Conservation (phyloP, 2,113 vertebrate genomes). For the Trachemys scripta region DNA sequence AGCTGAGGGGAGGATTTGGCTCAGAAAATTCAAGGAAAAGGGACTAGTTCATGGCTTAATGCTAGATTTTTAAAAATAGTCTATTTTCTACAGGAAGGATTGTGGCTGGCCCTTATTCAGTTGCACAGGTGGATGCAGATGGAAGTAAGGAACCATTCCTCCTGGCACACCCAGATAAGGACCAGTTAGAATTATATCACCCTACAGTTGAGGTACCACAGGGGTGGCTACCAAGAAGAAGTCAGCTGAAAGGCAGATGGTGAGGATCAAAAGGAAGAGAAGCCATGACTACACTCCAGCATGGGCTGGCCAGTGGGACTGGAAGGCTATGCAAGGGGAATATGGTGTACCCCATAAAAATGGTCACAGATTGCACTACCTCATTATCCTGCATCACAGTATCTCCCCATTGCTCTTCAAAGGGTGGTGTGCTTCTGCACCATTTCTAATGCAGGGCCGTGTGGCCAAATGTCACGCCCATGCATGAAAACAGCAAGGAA, state of each 20-base stretch:
- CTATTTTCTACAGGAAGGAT: background rate
- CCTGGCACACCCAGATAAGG: background rate
- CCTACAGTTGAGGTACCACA: background rate
- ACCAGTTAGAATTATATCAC: background rate
- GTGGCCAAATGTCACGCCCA: background rate
- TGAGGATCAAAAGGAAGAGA: background rate
- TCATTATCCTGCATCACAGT: background rate
- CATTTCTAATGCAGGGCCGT: background rate
- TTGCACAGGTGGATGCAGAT: too few relatives aligned
- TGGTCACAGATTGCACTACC: background rate
- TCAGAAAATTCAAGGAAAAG: background rate
- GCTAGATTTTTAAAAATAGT: background rate
- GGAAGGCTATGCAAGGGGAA: background rate
- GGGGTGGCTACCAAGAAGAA: background rate
- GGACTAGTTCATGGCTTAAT: background rate
- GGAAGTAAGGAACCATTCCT: background rate
- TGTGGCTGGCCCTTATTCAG: background rate
- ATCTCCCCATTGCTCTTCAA: background rate
- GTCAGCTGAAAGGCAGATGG: background rate
- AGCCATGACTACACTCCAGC: background rate
- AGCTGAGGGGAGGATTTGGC: background rate
- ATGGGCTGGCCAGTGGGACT: background rate
- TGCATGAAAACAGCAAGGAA: constrained; percentile 11
- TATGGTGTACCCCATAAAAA: background rate
- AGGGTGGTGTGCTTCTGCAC: background rate